A percentile compares a stretch with the other conserved stretches of the same genome.
These are phyloP conservation scores for Ophthalmolycus amberensis DNA, from an alignment of 2,113 vertebrate species.

Conservation along the genomic window DNA sequence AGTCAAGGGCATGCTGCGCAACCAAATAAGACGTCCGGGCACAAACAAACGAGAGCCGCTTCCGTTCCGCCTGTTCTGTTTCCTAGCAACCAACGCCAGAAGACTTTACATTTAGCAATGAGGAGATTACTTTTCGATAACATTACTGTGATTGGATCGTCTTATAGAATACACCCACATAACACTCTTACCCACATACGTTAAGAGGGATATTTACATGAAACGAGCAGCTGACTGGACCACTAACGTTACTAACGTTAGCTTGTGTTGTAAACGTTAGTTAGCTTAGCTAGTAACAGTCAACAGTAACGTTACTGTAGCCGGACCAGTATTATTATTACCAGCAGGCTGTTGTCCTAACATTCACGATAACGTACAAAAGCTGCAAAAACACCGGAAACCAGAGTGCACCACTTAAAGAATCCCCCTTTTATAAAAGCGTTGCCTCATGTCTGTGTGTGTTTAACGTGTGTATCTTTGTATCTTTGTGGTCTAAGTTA, in stretches of 20 bases:
- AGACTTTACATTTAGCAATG: neutral
- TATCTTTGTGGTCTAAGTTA: neutral
- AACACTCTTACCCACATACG: neutral
- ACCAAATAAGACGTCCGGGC: constrained; percentile 30
- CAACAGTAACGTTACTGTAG: neutral
- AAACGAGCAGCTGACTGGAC: neutral
- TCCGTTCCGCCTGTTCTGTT: constrained; percentile 39
- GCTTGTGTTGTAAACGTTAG: neutral
- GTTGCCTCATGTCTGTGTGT: neutral
- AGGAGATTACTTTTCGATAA: neutral
- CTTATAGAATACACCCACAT: neutral
- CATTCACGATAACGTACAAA: neutral
- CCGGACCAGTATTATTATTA: neutral
- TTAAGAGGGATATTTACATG: neutral
- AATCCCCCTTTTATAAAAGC: neutral
- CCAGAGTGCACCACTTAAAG: neutral
- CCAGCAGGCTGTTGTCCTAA: neutral
- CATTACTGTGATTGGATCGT: neutral
- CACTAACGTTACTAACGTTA: neutral
- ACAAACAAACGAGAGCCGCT: neutral
- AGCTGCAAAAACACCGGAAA: neutral
- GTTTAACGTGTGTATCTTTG: neutral
- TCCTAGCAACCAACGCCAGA: constrained; percentile 52
- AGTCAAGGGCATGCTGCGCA: constrained; percentile 73
- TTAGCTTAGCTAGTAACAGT: no score